Base-by-base conservation (phyloP, 2,113 vertebrate species). In the Podarcis cretensis region DNA sequence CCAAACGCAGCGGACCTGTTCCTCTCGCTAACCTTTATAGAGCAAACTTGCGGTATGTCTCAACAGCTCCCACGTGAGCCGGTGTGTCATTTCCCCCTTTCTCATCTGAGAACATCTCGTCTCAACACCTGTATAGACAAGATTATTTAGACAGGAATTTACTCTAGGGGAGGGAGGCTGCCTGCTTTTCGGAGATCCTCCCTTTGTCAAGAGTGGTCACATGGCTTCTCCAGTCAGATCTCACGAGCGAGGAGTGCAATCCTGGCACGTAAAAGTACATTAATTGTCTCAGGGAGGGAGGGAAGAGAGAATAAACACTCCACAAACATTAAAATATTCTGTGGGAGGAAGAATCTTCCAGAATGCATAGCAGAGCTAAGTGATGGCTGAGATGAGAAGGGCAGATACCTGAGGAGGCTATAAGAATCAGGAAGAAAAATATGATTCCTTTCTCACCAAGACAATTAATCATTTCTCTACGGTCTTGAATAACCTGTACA, bases 81-180 rank as follows among this genome's bases (percentile, higher is more conserved):
- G 5, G 0, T 88, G 92, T 91, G 93, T 94, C 84, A 87, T 96
- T 0, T 93, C 90, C 87, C 81, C 43, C 54, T 43, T 86, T 92
- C 87, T 78, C 3, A 30, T 89, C 74, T 79, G 68, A 82, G 81
- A 92, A 76, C 78, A 91, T 91, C 90, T 91, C 89, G 88, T 90
- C 66, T 74, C 92, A 92, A 87, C 94, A 96, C 96, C 95, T 96
- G 93, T 92, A 80, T 85, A 95, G 95, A 95, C 95, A 95, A 89
- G 94, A 90, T 87, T 92, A 91, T 86, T 92, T 94, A 87, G 89
- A 92, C 92, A 73, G 5, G 93, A 96, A 89, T 91, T 65, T 63
- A 84, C 90, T 92, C 84, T 21, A 84, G 87, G 74, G 16, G 91
- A 75, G 23, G 81, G 80, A 84, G 81, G 59, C 71, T 84, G 0